These are phyloP conservation scores for Oikopleura albicans DNA, from an alignment of 23 tunicate genomes.

Conservation along the genomic window DNA sequence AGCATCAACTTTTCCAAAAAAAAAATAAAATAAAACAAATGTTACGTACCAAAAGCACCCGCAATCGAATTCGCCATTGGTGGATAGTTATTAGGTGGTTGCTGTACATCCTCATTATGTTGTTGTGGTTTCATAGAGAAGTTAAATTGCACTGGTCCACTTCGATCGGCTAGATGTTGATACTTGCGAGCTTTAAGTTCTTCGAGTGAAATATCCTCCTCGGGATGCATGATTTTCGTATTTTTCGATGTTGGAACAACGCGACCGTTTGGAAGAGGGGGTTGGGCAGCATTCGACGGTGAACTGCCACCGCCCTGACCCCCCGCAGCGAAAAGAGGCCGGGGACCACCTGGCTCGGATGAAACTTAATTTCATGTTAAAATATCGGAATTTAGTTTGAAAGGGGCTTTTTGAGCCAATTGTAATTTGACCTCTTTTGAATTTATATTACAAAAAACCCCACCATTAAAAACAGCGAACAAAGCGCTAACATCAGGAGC, in stretches of 20 bases:
- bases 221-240: constrained; percentile 1
- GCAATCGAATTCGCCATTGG: no score
- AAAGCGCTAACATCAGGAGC: background rate
- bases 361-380: no score
- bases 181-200: constrained; percentile 2
- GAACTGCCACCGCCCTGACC: background rate
- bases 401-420: no score
- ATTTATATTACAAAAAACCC: no score
- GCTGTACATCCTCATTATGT: background rate
- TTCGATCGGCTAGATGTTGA: constrained; percentile 10
- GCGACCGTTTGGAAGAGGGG: background rate
- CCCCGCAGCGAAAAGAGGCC: constrained; percentile 5
- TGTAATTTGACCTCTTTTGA: no score
- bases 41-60: no score
- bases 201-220: constrained; percentile 8
- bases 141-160: constrained; percentile 15
- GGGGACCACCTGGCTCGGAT: background rate
- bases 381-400: no score
- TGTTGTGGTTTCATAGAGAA: background rate
- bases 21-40: no score
- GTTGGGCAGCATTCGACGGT: background rate
- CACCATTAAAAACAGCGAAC: no score
- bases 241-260: background rate
- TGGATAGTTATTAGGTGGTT: no score
- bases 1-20: no score